Evolutionary conservation across 2,113 vertebrate species (phyloP), one percentile per base, ranked within the genome.

Genomic region (Sterrhoptilus dennistouni): DNA sequence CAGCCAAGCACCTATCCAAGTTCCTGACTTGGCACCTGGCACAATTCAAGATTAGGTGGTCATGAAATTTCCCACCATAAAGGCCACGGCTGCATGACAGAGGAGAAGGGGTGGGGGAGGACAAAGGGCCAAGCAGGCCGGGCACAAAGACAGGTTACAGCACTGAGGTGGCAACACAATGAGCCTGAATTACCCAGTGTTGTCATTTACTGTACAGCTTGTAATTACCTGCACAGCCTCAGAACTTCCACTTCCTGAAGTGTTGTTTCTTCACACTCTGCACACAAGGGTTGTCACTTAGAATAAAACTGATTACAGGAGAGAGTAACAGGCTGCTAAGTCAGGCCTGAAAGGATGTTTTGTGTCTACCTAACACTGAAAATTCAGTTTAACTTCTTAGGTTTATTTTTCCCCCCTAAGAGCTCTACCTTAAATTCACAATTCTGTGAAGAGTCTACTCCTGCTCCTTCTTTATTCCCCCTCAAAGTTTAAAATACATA

Each of bases 181-280:
- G 36, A 90, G 47, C 53, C 87, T 4, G 10, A 95, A 95, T 81
- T 74, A 91, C 54, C 33, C 8, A 1, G 49, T 33, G 86, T 1
- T 45, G 87, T 84, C 81, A 68, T 35, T 61, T 12, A 69, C 21
- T 20, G 40, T 24, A 74, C n/a, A 86, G 94, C 81, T 83, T 81
- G 94, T 69, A 93, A 96, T 75, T 40, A 94, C 81, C 93, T 76
- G 65, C 44, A 64, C 63, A 44, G 87, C 47, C 90, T 44, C 54
- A 66, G 36, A 87, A 96, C 84, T 94, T 97, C 89, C 97, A 94
- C 93, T 84, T 74, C 27, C 23, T 1, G 0, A 81, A 74, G 59
- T 4, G 47, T 0, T 36, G 52, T 38, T 96, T 68, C 74, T 86
- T 89, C 88, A 93, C 92, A 70, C 93, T 20, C n/a, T 5, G 13